Evolutionary conservation across 2,113 vertebrate genomes (phyloP).

Genomic region (Ciconia stormi): DNA sequence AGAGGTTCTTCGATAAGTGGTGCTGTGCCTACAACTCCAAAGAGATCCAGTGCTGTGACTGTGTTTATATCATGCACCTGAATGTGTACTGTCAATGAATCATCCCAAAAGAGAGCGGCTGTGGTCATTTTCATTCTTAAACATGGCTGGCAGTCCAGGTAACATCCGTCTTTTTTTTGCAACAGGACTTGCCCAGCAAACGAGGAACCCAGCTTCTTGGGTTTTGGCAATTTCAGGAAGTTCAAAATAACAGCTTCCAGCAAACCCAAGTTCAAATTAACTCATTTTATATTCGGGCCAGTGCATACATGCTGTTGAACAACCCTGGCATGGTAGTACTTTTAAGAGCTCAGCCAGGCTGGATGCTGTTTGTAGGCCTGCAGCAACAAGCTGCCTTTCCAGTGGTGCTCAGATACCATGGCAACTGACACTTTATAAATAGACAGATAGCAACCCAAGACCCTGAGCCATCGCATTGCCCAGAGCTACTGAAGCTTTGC

Average conservation of each 20-base stretch:
- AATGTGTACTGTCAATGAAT: not conserved
- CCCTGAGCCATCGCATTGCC: not conserved
- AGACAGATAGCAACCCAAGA: not conserved
- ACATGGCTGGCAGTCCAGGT: not conserved
- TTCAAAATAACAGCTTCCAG: not conserved
- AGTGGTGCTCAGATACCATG: slow-evolving; percentile 17
- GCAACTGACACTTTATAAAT: slow-evolving; percentile 15
- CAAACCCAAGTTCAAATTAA: not conserved
- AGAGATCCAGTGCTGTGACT: not conserved
- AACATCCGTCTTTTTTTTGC: not conserved
- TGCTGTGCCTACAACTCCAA: not conserved
- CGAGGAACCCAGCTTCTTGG: not conserved
- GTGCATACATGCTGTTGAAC: not conserved
- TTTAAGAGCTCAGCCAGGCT: not conserved
- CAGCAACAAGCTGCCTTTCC: not conserved
- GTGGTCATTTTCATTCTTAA: not conserved
- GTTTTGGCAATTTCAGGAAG: not conserved
- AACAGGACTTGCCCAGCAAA: not conserved
- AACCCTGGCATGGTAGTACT: not conserved
- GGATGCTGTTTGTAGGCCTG: not conserved
- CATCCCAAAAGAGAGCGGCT: not conserved
- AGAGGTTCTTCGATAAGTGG: not conserved
- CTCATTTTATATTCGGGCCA: not conserved
- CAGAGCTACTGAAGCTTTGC: not conserved
- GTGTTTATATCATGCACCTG: not conserved